Conservation (phyloP, 2,797 vertebrate species). For the Moxostoma hubbsi region DNA sequence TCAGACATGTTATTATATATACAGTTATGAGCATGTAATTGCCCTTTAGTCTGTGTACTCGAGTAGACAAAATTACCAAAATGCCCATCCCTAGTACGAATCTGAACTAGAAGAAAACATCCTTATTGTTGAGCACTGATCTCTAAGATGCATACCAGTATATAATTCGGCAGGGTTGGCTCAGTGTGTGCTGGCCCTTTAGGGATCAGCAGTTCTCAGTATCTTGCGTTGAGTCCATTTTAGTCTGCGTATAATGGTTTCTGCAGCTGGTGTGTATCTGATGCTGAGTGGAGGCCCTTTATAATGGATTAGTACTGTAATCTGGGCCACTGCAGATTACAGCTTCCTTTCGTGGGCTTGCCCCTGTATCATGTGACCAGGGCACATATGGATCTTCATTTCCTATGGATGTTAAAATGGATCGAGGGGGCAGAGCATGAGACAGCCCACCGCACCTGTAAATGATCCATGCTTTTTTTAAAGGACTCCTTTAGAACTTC, state of each 20-base stretch:
- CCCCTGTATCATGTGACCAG: slow-evolving; percentile 63
- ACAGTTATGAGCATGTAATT: no score
- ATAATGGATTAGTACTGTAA: slow-evolving; percentile 77
- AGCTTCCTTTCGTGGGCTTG: slow-evolving; percentile 64
- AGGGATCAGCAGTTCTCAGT: slow-evolving; percentile 3
- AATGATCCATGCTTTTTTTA: slow-evolving; percentile 35
- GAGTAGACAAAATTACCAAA: no score
- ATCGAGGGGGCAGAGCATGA: slow-evolving; percentile 26
- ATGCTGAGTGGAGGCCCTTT: slow-evolving; percentile 53
- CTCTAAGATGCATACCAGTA: background rate
- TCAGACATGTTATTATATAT: no score
- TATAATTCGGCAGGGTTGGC: background rate
- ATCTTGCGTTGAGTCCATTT: slow-evolving; percentile 31
- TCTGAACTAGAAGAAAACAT: no score
- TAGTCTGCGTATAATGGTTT: slow-evolving; percentile 32
- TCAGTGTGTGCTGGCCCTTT: background rate
- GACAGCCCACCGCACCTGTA: slow-evolving; percentile 36
- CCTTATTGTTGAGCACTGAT: no score
- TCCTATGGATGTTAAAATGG: slow-evolving; percentile 60
- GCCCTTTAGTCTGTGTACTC: no score
- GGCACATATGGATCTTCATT: slow-evolving; percentile 65
- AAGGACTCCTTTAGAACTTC: slow-evolving; percentile 42
- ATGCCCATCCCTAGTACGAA: no score
- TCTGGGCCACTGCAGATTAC: slow-evolving; percentile 83
- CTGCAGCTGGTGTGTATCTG: slow-evolving; percentile 38